These are phyloP conservation scores for Cecropterus lyciades DNA, from an alignment of 1,140 invertebrate species.

Conservation along the genomic window DNA sequence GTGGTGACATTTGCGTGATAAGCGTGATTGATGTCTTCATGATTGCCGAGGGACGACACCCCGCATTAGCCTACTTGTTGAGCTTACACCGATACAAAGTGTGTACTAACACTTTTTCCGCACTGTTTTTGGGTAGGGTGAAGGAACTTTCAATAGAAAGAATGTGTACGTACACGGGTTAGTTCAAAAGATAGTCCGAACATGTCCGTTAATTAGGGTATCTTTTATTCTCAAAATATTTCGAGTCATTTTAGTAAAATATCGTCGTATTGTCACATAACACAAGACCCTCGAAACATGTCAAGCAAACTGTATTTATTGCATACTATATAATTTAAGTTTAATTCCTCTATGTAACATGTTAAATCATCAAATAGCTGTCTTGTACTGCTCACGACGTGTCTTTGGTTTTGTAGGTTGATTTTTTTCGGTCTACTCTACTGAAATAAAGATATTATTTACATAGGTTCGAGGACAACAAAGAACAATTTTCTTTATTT, in stretches of 20 bases:
- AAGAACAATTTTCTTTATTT: too few species aligned
- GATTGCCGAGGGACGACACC: conserved; percentile 36
- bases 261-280: neutral
- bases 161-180: too few species aligned
- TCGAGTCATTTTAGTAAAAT: neutral
- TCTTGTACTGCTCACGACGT: too few species aligned
- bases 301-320: too few species aligned
- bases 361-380: too few species aligned
- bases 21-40: conserved; percentile 72
- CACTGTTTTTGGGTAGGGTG: conserved; percentile 12
- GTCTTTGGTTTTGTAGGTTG: too few species aligned
- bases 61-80: conserved; percentile 62
- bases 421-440: too few species aligned
- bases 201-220: neutral
- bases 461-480: too few species aligned
- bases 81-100: conserved; percentile 36
- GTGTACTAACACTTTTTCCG: conserved; percentile 12
- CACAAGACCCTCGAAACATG: too few species aligned
- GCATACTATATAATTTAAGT: too few species aligned
- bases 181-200: neutral
- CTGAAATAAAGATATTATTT: too few species aligned
- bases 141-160: conserved; percentile 7
- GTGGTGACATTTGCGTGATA: conserved; percentile 51
- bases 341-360: too few species aligned
- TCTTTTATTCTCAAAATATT: neutral